Conservation (phyloP, 2,797 vertebrate genomes). For the Gila robusta region DNA sequence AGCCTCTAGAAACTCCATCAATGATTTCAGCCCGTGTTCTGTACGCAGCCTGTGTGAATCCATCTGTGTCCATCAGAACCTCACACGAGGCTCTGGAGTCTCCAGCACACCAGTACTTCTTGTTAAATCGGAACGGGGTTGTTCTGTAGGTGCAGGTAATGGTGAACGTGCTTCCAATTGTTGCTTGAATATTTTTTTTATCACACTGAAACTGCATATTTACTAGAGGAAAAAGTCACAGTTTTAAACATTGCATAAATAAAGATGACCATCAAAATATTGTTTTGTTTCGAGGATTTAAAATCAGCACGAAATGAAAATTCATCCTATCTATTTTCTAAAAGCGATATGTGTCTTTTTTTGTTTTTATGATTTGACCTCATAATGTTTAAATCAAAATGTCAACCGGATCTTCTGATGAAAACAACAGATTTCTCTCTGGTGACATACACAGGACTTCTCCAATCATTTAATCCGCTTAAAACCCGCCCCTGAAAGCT, state of each 20-base stretch:
- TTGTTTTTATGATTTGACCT: neutral
- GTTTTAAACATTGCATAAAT: neutral
- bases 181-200: constrained; percentile 56
- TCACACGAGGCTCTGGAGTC: constrained; percentile 64
- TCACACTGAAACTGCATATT: constrained; percentile 73
- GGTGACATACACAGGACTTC: neutral
- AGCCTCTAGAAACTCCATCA: constrained; percentile 43
- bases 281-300: neutral
- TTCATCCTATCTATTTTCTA: no score
- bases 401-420: neutral
- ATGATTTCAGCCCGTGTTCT: constrained; percentile 54
- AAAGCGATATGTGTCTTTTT: neutral
- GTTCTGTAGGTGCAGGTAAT: constrained; percentile 65
- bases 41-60: neutral
- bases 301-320: neutral
- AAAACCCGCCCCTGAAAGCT: neutral
- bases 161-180: constrained; percentile 60
- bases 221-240: constrained; percentile 61
- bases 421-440: neutral
- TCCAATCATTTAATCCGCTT: neutral
- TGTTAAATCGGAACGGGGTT: constrained; percentile 49
- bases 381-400: neutral
- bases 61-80: constrained; percentile 71
- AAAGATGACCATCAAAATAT: neutral
- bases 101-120: constrained; percentile 81